phyloP scores from a whole-genome alignment of 2,888 invertebrate genomes.

The Trichogramma dendrolimi region DNA sequence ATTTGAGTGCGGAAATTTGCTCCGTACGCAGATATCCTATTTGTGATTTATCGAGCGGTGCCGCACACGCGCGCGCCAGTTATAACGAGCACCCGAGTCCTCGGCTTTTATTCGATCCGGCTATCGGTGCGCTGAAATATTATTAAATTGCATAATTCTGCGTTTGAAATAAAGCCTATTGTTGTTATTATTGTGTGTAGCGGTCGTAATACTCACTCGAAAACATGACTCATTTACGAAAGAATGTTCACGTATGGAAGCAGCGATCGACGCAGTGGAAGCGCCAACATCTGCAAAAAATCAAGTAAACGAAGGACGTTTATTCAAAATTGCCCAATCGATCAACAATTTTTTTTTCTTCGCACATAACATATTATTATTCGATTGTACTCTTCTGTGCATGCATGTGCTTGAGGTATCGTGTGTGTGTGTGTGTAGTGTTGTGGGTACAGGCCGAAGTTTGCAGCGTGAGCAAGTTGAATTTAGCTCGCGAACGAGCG shows the following conservation, averaged over 20 bases:
- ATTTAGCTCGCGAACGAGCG: too few species aligned
- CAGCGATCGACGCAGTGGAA: conserved; percentile 15
- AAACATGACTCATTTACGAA: conserved; percentile 26
- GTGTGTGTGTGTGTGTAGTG: background rate
- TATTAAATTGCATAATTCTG: background rate
- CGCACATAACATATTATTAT: background rate
- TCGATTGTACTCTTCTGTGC: background rate
- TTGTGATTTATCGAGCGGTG: background rate
- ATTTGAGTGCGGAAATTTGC: too few species aligned
- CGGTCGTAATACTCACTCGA: conserved; percentile 19
- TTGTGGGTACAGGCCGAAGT: too few species aligned
- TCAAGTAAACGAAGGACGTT: too few species aligned
- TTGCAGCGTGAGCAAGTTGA: too few species aligned
- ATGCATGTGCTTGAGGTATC: background rate
- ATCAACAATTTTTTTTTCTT: background rate
- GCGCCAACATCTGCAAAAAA: background rate
- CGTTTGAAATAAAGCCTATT: background rate
- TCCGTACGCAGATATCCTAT: too few species aligned
- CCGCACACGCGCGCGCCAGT: too few species aligned
- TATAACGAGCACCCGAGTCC: too few species aligned
- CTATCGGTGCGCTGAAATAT: too few species aligned
- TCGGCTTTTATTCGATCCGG: too few species aligned
- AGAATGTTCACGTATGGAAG: background rate
- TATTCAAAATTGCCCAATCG: background rate
- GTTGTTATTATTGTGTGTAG: background rate